Conservation (phyloP, 64 coral and sea anemone species). For the Actinia equina region DNA sequence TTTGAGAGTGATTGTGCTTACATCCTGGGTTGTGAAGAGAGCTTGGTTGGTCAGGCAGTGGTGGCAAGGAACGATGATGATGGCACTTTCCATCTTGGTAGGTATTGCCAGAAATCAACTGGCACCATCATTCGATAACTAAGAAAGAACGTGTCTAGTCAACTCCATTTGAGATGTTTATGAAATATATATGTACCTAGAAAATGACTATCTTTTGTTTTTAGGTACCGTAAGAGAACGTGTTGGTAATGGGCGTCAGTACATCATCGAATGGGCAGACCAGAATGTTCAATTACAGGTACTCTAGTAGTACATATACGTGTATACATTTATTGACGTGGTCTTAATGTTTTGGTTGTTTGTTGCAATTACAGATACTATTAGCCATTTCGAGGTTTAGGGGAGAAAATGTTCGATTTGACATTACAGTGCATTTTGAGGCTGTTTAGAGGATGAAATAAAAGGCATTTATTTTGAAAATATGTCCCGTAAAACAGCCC, state of each 20-base stretch:
- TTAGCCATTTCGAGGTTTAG: too few species aligned
- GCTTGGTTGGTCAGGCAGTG: constrained; percentile 93
- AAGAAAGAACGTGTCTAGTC: too few species aligned
- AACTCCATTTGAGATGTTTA: too few species aligned
- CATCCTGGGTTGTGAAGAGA: constrained; percentile 86
- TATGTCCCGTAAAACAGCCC: too few species aligned
- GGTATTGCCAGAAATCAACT: constrained; percentile 17
- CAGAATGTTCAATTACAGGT: constrained; percentile 88
- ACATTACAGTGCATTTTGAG: too few species aligned
- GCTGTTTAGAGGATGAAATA: too few species aligned
- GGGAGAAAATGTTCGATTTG: too few species aligned
- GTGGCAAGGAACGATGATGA: constrained; percentile 94
- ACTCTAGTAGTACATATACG: neutral
- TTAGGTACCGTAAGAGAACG: constrained; percentile 88
- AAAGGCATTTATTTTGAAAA: too few species aligned
- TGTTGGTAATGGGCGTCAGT: constrained; percentile 96
- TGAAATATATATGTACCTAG: neutral
- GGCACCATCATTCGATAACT: too few species aligned
- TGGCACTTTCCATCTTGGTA: constrained; percentile 90
- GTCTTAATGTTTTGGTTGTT: too few species aligned
- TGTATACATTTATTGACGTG: too few species aligned
- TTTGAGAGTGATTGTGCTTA: constrained; percentile 81
- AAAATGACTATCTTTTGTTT: neutral
- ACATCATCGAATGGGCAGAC: constrained; percentile 95
- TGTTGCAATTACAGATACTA: too few species aligned